Base-by-base conservation (phyloP, 2,888 invertebrate species). In the Mesorhabditis sp. region DNA sequence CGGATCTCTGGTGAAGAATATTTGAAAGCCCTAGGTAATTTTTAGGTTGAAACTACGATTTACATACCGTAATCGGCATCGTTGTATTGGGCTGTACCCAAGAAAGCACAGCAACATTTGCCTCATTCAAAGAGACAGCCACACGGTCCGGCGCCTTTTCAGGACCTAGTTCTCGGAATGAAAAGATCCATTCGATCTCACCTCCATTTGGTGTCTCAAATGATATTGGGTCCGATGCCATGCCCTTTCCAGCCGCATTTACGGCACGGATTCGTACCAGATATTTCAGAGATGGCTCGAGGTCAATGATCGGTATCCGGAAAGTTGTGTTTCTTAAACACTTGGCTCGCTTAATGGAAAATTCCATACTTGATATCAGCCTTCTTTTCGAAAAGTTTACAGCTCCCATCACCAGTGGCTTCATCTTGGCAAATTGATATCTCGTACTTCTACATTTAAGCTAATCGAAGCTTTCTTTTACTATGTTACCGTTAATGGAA, bases 1-100 rank as follows among this genome's bases (percentile, higher is more conserved):
- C 63, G 76, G 66, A 62, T 79, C 79, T 6, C 75, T 61, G 7
- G 79, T 79, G 68, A 74, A 75, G 69, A 75, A 77, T 62, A 79
- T 71, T 6, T 72, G 61, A 61, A 76, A 79, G 15, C 70, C 72
- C 79, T 79, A 67, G n/a, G 76, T 69, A 65, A 4, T 2, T n/a
- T 62, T 6, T 15, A 62, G 63, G 15, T 7, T 62, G n/a, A 62
- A 62, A 62, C 28, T 28, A 28, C 4, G 15, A 7, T 5, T 50
- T 4, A 43, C 72, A 45, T 58, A 77, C 77, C 63, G 72, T 72
- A 63, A 78, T 70, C 15, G 72, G 70, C 4, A 74, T 74, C 45
- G 73, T 74, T 7, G 73, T 72, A 43, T 75, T 75, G 0, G 78
- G 78, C 15, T 71, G 63, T 7, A 66, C 61, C 79, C 79, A 79